Evolutionary conservation across 2,888 invertebrate genomes (phyloP).

Genomic region (Tachystola acroxantha): DNA sequence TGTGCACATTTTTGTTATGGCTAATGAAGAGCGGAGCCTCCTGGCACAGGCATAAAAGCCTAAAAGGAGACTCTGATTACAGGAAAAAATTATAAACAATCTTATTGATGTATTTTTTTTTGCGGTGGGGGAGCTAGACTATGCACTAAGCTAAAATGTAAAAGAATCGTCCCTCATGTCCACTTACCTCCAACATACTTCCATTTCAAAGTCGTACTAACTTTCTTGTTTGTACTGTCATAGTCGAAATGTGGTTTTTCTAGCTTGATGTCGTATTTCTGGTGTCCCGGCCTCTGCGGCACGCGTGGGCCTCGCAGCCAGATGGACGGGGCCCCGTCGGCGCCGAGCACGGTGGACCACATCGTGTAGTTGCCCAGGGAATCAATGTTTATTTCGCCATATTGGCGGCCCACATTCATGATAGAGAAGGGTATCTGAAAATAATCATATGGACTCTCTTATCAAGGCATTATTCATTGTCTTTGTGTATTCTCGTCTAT

Average conservation of each 20-base stretch:
- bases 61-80: too few species aligned
- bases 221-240: background rate
- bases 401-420: constrained; percentile 11
- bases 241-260: background rate
- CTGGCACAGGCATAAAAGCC: too few species aligned
- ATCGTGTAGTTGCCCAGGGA: constrained; percentile 20
- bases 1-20: too few species aligned
- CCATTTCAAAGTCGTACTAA: constrained; percentile 25
- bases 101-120: too few species aligned
- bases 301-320: constrained; percentile 30
- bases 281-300: constrained; percentile 7
- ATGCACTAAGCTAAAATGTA: too few species aligned
- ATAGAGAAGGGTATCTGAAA: constrained; percentile 26
- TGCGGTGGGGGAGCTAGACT: too few species aligned
- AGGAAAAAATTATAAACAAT: too few species aligned
- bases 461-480: too few species aligned
- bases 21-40: too few species aligned
- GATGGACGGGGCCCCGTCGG: constrained; percentile 22
- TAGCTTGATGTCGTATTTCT: constrained; percentile 8
- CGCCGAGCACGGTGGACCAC: constrained; percentile 28
- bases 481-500: too few species aligned
- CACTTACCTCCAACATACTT: constrained; percentile 37
- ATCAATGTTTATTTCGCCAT: constrained; percentile 11
- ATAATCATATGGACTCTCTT: background rate
- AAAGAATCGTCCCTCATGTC: too few species aligned